phyloP scores from a whole-genome alignment of 2,113 vertebrate species.

The Numenius arquata region DNA sequence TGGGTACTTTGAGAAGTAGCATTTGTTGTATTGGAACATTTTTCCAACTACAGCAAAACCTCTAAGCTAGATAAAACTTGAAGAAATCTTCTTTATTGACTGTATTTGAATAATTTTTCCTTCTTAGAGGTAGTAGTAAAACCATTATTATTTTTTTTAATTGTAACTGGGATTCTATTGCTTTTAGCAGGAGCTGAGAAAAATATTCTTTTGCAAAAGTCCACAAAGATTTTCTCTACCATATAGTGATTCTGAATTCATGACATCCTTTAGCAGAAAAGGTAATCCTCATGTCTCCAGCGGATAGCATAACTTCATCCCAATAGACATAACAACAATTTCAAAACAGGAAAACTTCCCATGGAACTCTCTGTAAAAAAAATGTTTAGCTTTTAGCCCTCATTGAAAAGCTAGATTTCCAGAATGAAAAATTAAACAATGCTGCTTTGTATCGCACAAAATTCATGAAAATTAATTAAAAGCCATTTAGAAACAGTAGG shows the following conservation, averaged over 20 bases:
- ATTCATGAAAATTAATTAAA: neutral
- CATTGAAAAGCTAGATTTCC: neutral
- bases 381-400: neutral
- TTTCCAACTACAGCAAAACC: neutral
- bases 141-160: neutral
- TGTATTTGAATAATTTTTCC: neutral
- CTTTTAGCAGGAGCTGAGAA: neutral
- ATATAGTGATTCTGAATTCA: neutral
- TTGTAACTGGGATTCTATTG: neutral
- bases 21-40: neutral
- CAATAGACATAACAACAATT: neutral
- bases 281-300: neutral
- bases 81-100: neutral
- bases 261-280: neutral
- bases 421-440: neutral
- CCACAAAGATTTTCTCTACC: neutral
- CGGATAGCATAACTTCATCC: neutral
- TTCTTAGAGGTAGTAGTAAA: neutral
- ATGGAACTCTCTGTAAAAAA: neutral
- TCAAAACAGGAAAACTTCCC: neutral
- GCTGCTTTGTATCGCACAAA: neutral
- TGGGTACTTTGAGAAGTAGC: neutral
- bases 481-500: neutral
- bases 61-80: neutral
- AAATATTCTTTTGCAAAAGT: neutral